A percentile compares a stretch with the other conserved stretches of the same genome.
These are phyloP conservation scores for Cataglyphis livida DNA, from an alignment of 2,888 invertebrate genomes.

Conservation along the genomic window DNA sequence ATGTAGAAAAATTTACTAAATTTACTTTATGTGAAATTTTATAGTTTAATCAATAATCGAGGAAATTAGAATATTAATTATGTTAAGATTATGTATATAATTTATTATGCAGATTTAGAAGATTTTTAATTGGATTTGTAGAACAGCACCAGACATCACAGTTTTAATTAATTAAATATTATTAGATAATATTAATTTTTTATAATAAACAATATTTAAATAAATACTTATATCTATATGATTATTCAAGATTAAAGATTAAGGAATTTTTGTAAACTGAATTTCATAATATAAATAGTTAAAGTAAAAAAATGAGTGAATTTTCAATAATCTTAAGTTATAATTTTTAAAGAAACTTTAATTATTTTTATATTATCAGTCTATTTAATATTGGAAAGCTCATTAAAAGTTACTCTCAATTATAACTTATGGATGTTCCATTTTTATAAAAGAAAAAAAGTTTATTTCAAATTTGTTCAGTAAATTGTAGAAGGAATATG, in stretches of 20 bases:
- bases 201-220: neutral
- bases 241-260: neutral
- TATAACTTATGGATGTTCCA: neutral
- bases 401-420: neutral
- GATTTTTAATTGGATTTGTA: neutral
- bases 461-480: neutral
- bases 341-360: neutral
- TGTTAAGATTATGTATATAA: neutral
- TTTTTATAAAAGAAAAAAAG: neutral
- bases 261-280: neutral
- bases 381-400: neutral
- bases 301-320: neutral
- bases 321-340: neutral
- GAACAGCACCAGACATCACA: neutral
- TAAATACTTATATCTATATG: neutral
- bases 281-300: neutral
- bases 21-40: neutral
- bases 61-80: constrained; percentile 9
- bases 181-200: neutral
- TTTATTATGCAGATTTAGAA: neutral
- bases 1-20: neutral
- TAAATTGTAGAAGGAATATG: neutral
- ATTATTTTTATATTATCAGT: constrained; percentile 4
- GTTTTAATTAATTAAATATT: neutral
- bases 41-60: constrained; percentile 15